These are phyloP conservation scores for Microhierax caerulescens DNA, from an alignment of 2,797 vertebrate genomes.

Conservation along the genomic window DNA sequence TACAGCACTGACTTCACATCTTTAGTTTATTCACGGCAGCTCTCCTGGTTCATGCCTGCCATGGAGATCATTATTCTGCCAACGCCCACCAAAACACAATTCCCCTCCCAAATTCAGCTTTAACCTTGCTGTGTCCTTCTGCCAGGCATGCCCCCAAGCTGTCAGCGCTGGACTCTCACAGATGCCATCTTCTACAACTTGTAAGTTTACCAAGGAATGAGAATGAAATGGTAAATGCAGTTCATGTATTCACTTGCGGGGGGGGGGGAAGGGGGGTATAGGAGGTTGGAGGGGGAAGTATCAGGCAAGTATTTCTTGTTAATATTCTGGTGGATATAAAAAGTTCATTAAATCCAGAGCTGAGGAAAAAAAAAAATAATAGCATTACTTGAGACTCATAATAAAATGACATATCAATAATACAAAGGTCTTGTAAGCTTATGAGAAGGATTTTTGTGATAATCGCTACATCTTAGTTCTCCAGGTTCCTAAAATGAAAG, in stretches of 20 bases:
- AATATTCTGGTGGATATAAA: neutral
- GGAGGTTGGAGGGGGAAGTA: neutral
- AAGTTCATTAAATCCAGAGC: neutral
- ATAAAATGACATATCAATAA: neutral
- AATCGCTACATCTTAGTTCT: neutral
- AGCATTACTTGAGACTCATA: neutral
- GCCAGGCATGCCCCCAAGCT: neutral
- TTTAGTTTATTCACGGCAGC: neutral
- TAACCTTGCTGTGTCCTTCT: neutral
- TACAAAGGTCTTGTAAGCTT: neutral
- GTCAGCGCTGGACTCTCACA: neutral
- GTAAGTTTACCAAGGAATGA: neutral
- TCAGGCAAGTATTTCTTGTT: neutral
- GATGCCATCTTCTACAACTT: neutral
- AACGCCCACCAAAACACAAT: neutral
- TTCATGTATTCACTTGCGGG: neutral
- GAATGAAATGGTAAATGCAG: neutral
- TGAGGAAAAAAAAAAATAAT: neutral
- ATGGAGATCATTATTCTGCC: neutral
- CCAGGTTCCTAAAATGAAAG: neutral
- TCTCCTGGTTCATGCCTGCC: neutral
- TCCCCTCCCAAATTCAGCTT: neutral
- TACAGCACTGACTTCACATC: neutral
- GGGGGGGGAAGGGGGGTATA: no score
- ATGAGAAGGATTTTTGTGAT: neutral